Evolutionary conservation across 2,797 vertebrate species (phyloP).

Genomic region (Jordanella pulchra): DNA sequence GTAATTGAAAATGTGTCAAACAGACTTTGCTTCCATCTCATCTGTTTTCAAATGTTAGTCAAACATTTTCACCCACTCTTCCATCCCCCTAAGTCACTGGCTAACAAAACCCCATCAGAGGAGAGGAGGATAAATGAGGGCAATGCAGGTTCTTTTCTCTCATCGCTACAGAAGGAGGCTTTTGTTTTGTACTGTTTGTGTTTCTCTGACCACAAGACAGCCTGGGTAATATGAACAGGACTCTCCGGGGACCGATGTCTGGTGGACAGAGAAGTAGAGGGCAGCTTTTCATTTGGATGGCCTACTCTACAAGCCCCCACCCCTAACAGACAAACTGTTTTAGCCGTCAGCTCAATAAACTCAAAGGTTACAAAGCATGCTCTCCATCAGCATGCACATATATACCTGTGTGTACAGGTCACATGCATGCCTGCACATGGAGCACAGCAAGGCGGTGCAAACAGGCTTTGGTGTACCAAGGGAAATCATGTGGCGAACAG

Average conservation of each 20-base stretch:
- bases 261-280: conserved; percentile 36
- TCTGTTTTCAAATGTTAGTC: conserved; percentile 12
- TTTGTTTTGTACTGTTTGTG: conserved; percentile 64
- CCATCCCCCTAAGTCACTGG: conserved; percentile 16
- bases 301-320: conserved; percentile 42
- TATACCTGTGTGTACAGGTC: conserved; percentile 45
- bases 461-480: conserved; percentile 70
- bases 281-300: conserved; percentile 63
- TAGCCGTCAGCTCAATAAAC: conserved; percentile 65
- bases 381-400: conserved; percentile 19
- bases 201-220: conserved; percentile 59
- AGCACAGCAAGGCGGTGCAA: conserved; percentile 45
- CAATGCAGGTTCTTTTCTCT: conserved; percentile 27
- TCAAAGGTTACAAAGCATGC: conserved; percentile 48
- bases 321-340: conserved; percentile 41
- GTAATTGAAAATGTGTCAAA: conserved; percentile 18
- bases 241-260: conserved; percentile 56
- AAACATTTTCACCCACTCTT: conserved; percentile 23
- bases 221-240: conserved; percentile 58
- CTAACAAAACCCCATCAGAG: conserved; percentile 28
- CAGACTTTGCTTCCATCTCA: conserved; percentile 14
- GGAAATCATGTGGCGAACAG: conserved; percentile 77
- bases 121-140: conserved; percentile 34
- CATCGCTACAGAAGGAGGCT: conserved; percentile 28
- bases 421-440: conserved; percentile 33